Evolutionary conservation across 2,888 invertebrate species (phyloP), one percentile per base, ranked within the genome.

Genomic region (Lacanobia oleracea): DNA sequence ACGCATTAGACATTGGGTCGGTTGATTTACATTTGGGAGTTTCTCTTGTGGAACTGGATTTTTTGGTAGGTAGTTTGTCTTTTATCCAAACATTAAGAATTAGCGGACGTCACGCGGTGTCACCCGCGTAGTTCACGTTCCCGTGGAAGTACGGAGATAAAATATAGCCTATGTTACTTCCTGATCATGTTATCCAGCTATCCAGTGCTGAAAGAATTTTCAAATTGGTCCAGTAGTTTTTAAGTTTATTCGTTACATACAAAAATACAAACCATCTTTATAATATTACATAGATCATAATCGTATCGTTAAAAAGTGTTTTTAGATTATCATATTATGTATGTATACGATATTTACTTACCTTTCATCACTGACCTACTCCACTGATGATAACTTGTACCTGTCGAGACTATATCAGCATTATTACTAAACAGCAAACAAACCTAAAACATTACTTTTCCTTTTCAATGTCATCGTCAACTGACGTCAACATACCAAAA

Each of bases 21-120:
- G 85, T 75, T 83, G 79, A 87, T 90, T 90, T 88, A 79, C 79
- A 79, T 88, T 88, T 84, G 62, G 51, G 77, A 85, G 80, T 82
- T 84, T 84, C 65, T 83, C 56, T 72, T 74, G 48, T 67, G 7
- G 18, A 64, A 51, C 12, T 56, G 33, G 37, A 5, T 33, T 33
- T 33, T 6, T 33, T 33, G 5, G 33, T n/a, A n/a, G n/a, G n/a
- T n/a, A n/a, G n/a, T n/a, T n/a, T n/a, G n/a, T n/a, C n/a, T n/a
- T n/a, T n/a, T n/a, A n/a, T n/a, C n/a, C n/a, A n/a, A n/a, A n/a
- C n/a, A n/a, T n/a, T n/a, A n/a, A n/a, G n/a, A n/a, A n/a, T n/a
- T n/a, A n/a, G n/a, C n/a, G n/a, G n/a, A n/a, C n/a, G n/a, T n/a
- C n/a, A n/a, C n/a, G n/a, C n/a, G n/a, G n/a, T n/a, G n/a, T n/a